phyloP scores from a whole-genome alignment of 2,113 vertebrate species.

The Macaca mulatta region DNA sequence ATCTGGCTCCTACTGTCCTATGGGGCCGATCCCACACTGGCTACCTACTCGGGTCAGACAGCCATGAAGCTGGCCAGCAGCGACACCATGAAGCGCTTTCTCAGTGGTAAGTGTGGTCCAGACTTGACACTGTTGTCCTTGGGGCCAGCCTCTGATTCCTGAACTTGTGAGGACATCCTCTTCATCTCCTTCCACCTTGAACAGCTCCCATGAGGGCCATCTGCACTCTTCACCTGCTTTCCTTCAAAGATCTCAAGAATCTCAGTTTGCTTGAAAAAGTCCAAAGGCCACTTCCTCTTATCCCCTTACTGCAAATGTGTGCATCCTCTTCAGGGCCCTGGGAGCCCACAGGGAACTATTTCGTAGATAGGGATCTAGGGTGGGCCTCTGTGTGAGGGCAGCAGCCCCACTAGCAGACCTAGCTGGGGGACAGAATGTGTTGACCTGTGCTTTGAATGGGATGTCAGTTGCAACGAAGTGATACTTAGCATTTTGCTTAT shows the following conservation, averaged over 20 bases:
- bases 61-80: constrained; percentile 96
- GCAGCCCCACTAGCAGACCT: not conserved
- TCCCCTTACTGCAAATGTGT: not conserved
- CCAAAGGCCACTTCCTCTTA: not conserved
- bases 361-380: not conserved
- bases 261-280: not conserved
- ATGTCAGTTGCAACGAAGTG: not conserved
- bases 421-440: not conserved
- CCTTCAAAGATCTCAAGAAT: not conserved
- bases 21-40: constrained; percentile 96
- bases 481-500: not conserved
- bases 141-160: not conserved
- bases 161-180: not conserved
- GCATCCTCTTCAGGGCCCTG: not conserved
- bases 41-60: constrained; percentile 98
- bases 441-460: not conserved
- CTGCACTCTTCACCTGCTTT: not conserved
- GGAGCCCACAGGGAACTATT: not conserved
- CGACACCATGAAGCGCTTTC: constrained; percentile 93
- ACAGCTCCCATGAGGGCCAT: not conserved
- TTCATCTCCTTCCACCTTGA: not conserved
- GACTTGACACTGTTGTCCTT: not conserved
- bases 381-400: not conserved
- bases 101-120: constrained; percentile 86
- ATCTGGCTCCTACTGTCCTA: constrained; percentile 97